Evolutionary conservation across 1,140 invertebrate genomes (phyloP).

Genomic region (Musca domestica): DNA sequence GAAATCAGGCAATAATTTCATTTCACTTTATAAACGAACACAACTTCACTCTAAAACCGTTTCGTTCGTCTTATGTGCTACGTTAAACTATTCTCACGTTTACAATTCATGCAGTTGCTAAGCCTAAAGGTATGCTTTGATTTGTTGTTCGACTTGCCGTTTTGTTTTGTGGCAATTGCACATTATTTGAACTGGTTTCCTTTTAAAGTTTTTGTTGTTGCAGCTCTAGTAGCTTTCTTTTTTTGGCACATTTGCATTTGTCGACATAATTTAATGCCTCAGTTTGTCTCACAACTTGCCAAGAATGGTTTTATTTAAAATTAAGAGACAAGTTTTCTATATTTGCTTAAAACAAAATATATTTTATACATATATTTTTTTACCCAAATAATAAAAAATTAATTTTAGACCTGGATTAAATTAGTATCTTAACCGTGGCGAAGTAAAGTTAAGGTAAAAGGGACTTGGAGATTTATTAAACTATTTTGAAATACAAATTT

Average conservation of each 20-base stretch:
- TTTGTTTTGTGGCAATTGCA: background rate
- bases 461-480: no score
- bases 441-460: no score
- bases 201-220: background rate
- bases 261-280: slow-evolving; percentile 14
- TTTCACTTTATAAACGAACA: background rate
- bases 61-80: slow-evolving; percentile 3
- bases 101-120: slow-evolving; percentile 1
- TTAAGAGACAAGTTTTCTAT: no score
- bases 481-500: no score
- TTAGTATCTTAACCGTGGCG: no score
- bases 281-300: background rate
- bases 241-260: background rate
- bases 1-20: background rate
- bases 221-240: background rate
- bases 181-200: background rate
- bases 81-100: slow-evolving; percentile 2
- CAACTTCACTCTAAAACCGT: background rate
- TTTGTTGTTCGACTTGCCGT: background rate
- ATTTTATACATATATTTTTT: no score
- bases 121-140: slow-evolving; percentile 12
- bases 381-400: no score
- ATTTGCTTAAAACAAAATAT: no score
- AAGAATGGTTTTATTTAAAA: no score
- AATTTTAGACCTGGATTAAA: no score